Evolutionary conservation across 2,797 vertebrate genomes (phyloP).

Genomic region (Falco rusticolus): DNA sequence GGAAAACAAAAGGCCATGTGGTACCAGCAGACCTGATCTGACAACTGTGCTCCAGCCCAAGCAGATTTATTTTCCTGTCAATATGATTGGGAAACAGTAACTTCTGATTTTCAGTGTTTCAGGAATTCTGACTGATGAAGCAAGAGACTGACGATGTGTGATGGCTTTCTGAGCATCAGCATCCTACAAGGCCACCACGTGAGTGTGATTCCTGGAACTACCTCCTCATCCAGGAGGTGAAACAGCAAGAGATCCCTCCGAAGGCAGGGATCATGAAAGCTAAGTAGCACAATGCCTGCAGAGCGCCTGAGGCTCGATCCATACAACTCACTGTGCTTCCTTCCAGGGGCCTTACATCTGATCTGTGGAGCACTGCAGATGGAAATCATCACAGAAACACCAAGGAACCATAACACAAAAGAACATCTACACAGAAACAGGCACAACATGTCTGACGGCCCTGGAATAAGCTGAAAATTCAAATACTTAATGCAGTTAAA

Average conservation of each 20-base stretch:
- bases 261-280: not conserved
- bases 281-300: not conserved
- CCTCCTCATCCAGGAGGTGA: not conserved
- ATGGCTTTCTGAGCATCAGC: not conserved
- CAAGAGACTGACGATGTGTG: not conserved
- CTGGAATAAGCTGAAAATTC: not conserved
- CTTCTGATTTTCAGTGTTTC: not conserved
- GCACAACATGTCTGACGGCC: rapidly evolving
- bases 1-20: not conserved
- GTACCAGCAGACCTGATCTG: not conserved
- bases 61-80: not conserved
- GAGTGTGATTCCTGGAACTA: not conserved
- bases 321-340: not conserved
- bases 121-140: not conserved
- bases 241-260: not conserved
- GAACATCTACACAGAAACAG: not conserved
- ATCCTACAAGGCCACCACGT: not conserved
- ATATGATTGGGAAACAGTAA: not conserved
- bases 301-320: not conserved
- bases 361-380: not conserved
- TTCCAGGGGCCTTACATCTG: not conserved
- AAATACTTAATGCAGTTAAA: not conserved
- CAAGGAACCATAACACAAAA: not conserved
- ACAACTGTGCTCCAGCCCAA: rapidly evolving
- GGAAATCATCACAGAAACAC: not conserved